These are phyloP conservation scores for Apodemia zela DNA, from an alignment of 2,888 invertebrate genomes.

Conservation along the genomic window DNA sequence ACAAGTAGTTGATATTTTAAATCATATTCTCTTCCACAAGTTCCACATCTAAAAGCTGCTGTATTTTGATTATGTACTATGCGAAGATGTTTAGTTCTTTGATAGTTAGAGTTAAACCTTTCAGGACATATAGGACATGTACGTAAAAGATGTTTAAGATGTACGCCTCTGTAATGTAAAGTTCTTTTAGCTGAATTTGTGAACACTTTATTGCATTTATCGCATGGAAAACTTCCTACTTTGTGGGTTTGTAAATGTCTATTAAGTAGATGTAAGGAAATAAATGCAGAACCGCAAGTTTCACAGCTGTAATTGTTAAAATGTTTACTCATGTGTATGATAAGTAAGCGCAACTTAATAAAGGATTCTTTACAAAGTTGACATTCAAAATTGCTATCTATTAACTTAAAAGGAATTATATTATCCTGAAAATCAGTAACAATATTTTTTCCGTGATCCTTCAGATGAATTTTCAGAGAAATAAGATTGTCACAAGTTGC, in stretches of 20 bases:
- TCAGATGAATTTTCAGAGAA: slow-evolving; percentile 51
- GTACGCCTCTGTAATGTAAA: slow-evolving; percentile 53
- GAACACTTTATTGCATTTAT: slow-evolving; percentile 60
- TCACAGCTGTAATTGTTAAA: slow-evolving; percentile 66
- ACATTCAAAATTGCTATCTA: slow-evolving; percentile 48
- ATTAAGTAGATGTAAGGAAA: slow-evolving; percentile 48
- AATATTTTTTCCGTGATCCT: slow-evolving; percentile 48
- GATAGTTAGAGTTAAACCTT: slow-evolving; percentile 59
- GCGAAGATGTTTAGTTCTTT: slow-evolving; percentile 58
- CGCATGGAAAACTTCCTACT: slow-evolving; percentile 55
- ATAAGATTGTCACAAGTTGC: slow-evolving; percentile 39
- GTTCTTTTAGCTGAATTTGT: slow-evolving; percentile 51
- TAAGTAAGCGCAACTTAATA: slow-evolving; percentile 49
- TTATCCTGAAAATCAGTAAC: slow-evolving; percentile 48
- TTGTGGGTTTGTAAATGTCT: slow-evolving; percentile 55
- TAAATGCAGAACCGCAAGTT: slow-evolving; percentile 56
- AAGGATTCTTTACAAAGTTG: slow-evolving; percentile 55
- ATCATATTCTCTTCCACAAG: slow-evolving; percentile 57
- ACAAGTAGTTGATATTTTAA: slow-evolving; percentile 55
- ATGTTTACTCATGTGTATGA: slow-evolving; percentile 66
- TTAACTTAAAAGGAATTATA: slow-evolving; percentile 59
- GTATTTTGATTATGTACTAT: slow-evolving; percentile 52
- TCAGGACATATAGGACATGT: slow-evolving; percentile 61
- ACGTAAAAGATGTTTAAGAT: slow-evolving; percentile 50
- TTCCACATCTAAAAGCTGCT: slow-evolving; percentile 50